These are phyloP conservation scores for Gambusia affinis DNA, from an alignment of 2,113 vertebrate genomes.

Conservation along the genomic window DNA sequence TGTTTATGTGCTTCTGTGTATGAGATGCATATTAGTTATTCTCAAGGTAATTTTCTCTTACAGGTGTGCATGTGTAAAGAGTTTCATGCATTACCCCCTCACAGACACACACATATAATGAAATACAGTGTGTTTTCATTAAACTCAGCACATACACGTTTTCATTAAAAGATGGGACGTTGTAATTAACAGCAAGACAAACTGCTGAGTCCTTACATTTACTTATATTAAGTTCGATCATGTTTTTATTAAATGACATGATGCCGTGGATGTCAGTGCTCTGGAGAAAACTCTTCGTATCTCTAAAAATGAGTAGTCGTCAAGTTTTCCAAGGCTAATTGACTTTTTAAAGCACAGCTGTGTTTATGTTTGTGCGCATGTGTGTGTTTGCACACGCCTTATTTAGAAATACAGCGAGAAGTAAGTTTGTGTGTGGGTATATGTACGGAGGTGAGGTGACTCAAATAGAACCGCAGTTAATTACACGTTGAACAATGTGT, in stretches of 20 bases:
- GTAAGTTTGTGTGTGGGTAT: not conserved
- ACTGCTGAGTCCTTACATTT: conserved; percentile 60
- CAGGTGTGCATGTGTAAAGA: conserved; percentile 55
- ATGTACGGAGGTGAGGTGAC: not conserved
- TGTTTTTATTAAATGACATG: conserved; percentile 71
- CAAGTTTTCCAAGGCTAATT: conserved; percentile 71
- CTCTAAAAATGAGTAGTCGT: conserved; percentile 68
- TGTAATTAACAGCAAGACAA: conserved; percentile 66
- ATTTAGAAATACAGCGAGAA: not conserved
- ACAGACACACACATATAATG: not conserved
- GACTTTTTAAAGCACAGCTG: conserved; percentile 60
- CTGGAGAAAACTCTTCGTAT: conserved; percentile 47
- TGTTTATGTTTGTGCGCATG: conserved; percentile 21
- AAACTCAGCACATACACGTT: conserved; percentile 34
- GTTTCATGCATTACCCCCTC: conserved; percentile 11
- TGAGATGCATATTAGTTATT: conserved; percentile 6
- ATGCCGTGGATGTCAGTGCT: conserved; percentile 56
- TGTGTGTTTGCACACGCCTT: not conserved
- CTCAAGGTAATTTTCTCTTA: conserved; percentile 36
- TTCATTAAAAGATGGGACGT: conserved; percentile 59
- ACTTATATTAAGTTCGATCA: conserved; percentile 65
- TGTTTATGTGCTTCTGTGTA: not conserved
- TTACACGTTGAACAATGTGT: too few species aligned
- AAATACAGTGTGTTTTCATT: conserved; percentile 42
- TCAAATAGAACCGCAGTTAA: not conserved